A percentile compares a stretch with the other conserved stretches of the same genome.
Conservation (phyloP, 2,888 invertebrate genomes). For the Drosophila mimica region DNA sequence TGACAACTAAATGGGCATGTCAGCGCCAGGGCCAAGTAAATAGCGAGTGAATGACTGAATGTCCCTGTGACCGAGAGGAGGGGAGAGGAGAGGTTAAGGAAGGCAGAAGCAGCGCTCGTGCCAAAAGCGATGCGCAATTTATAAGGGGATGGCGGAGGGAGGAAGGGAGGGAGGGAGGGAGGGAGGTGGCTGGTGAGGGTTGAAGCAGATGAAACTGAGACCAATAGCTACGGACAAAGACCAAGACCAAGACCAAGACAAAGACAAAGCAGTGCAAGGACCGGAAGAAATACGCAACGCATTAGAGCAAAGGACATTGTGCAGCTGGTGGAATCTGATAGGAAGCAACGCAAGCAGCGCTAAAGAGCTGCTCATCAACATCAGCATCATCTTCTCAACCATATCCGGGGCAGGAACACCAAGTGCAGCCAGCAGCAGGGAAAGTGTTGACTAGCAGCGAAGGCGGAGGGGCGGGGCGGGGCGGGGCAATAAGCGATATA, state of each 20-base stretch:
- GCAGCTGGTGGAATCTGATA: constrained; percentile 81
- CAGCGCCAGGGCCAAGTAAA: constrained; percentile 30
- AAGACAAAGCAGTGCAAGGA: constrained; percentile 30
- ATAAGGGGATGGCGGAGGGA: background rate
- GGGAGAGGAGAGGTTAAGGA: background rate
- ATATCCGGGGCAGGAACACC: constrained; percentile 64
- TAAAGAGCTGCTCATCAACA: constrained; percentile 30
- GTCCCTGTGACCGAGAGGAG: constrained; percentile 8
- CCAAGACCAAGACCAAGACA: constrained; percentile 2
- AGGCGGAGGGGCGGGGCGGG: constrained; percentile 11
- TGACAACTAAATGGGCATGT: constrained; percentile 40
- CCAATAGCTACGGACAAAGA: constrained; percentile 26
- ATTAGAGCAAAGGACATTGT: constrained; percentile 52
- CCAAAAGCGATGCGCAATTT: constrained; percentile 39
- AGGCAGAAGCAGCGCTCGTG: constrained; percentile 32
- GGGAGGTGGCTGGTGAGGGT: background rate
- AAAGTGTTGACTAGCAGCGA: constrained; percentile 55
- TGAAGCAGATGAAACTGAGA: constrained; percentile 67
- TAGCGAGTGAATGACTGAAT: constrained; percentile 38
- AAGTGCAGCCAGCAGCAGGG: constrained; percentile 39
- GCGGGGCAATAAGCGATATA: constrained; percentile 73
- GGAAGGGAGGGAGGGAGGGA: too few relatives aligned
- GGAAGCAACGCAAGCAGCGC: constrained; percentile 46
- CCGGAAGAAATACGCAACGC: constrained; percentile 74
- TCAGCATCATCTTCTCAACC: constrained; percentile 64